Evolutionary conservation across 2,113 vertebrate genomes (phyloP).

Genomic region (Pelobates fuscus): DNA sequence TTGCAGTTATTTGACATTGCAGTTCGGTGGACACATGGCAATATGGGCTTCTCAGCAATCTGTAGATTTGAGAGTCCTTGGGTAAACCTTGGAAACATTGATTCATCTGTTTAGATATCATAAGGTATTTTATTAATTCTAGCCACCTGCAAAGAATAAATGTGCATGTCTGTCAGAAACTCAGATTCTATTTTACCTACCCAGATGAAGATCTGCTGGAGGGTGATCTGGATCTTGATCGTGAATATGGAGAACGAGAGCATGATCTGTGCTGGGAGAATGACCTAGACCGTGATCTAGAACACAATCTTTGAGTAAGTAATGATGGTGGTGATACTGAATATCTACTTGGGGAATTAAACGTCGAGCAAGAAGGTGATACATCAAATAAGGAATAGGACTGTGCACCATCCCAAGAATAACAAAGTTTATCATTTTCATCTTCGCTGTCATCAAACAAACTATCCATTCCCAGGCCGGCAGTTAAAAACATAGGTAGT

Average conservation of each 20-base stretch:
- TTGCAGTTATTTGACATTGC: no score
- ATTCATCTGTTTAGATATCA: no score
- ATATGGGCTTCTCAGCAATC: no score
- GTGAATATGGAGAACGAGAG: conserved; percentile 86
- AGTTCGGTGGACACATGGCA: no score
- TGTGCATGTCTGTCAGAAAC: no score
- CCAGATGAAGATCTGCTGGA: conserved; percentile 87
- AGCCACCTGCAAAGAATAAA: no score
- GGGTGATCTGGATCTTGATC: conserved; percentile 91
- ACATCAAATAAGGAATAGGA: conserved; percentile 90
- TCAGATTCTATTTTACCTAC: conserved; percentile 62
- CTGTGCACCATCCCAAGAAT: conserved; percentile 90
- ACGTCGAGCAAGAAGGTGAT: conserved; percentile 90
- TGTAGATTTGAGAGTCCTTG: no score
- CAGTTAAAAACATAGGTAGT: conserved; percentile 88
- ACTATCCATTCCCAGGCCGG: conserved; percentile 83
- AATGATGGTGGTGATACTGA: conserved; percentile 88
- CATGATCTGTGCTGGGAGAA: conserved; percentile 82
- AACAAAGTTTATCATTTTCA: conserved; percentile 86
- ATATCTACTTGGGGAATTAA: conserved; percentile 91
- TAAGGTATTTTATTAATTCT: no score
- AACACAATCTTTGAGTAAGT: conserved; percentile 85
- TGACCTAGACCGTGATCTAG: conserved; percentile 75
- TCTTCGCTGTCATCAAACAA: conserved; percentile 89
- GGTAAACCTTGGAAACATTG: no score